These are phyloP conservation scores for Steinernema hermaphroditum DNA, from an alignment of 2,888 invertebrate species.

Conservation along the genomic window DNA sequence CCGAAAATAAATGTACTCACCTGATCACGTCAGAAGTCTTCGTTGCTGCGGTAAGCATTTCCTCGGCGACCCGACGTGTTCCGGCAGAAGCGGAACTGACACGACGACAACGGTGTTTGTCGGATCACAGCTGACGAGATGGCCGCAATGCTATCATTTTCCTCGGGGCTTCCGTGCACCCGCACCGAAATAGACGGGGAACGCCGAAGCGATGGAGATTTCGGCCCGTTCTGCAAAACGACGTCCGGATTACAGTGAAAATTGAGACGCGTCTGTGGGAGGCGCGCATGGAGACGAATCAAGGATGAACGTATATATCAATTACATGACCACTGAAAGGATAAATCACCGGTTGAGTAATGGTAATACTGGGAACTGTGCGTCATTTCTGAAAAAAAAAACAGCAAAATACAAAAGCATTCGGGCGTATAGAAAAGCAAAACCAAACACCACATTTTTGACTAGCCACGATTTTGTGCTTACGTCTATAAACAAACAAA, in stretches of 20 bases:
- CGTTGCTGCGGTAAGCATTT: neutral
- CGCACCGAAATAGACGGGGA: neutral
- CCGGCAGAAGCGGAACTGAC: neutral
- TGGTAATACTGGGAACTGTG: no score
- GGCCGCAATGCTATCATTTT: neutral
- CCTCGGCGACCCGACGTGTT: neutral
- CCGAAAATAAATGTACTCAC: neutral
- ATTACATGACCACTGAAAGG: no score
- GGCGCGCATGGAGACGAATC: no score
- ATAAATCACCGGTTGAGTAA: no score
- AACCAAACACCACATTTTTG: no score
- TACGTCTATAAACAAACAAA: no score
- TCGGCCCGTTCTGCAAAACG: neutral
- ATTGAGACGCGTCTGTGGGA: no score
- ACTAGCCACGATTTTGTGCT: no score
- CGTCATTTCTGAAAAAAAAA: no score
- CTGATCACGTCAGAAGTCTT: slow-evolving; percentile 3
- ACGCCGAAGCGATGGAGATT: neutral
- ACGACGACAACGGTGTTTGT: neutral
- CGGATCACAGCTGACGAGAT: slow-evolving; percentile 10
- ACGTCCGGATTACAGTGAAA: neutral
- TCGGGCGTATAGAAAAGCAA: no score
- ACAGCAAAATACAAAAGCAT: no score
- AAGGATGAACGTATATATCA: no score
- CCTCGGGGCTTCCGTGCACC: slow-evolving; percentile 6